Conservation (phyloP, 2,888 invertebrate species). For the Agrochola lychnidis region DNA sequence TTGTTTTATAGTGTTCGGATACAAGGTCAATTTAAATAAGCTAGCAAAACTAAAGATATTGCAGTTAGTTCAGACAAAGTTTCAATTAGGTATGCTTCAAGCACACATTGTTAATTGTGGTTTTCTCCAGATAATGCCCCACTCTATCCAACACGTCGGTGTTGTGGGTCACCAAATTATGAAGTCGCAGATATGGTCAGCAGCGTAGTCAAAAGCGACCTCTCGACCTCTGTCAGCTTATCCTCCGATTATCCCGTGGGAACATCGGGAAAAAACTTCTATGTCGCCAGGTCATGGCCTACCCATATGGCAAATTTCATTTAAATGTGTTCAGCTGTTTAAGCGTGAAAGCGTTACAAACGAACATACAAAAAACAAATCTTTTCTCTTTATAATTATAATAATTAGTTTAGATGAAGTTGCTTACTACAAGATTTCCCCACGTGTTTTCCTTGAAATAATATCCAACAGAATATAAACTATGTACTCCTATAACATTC, state of each 20-base stretch:
- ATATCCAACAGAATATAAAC: slow-evolving; percentile 3
- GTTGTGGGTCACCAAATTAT: neutral
- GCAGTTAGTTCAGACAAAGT: neutral
- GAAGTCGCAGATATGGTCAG: neutral
- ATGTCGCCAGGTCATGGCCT: too few relatives aligned
- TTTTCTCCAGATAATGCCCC: neutral
- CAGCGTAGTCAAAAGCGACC: neutral
- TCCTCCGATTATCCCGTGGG: neutral
- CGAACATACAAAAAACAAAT: too few relatives aligned
- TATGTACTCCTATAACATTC: slow-evolving; percentile 5
- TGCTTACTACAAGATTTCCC: neutral
- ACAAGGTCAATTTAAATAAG: too few relatives aligned
- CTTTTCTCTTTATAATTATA: too few relatives aligned
- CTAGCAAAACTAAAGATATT: too few relatives aligned
- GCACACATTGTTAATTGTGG: neutral
- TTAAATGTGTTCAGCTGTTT: too few relatives aligned
- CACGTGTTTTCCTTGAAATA: neutral
- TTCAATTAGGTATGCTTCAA: neutral
- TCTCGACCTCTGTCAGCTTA: neutral
- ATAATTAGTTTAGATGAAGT: too few relatives aligned
- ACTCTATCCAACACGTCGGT: neutral
- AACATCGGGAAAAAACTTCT: too few relatives aligned
- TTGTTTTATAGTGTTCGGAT: too few relatives aligned
- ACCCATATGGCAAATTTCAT: too few relatives aligned
- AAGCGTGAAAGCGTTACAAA: too few relatives aligned